Percentiles rank a stretch among this genome's conserved stretches.
Conservation (phyloP, 2,797 vertebrate genomes). For the Setipinna tenuifilis region DNA sequence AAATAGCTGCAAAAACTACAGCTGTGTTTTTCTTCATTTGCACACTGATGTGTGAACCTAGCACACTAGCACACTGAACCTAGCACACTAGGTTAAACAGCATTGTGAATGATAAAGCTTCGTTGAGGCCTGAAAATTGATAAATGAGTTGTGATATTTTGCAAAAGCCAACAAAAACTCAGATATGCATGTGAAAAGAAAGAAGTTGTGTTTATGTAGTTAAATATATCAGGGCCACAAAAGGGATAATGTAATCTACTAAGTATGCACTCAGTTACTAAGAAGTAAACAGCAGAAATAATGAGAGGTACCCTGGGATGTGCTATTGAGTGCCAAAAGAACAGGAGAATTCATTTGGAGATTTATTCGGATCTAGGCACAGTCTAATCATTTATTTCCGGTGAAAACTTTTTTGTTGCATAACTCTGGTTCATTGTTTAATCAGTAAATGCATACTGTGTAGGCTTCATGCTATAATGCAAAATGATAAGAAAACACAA, state of each 20-base stretch:
- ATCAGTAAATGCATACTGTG: neutral
- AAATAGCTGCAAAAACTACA: neutral
- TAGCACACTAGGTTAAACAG: too few relatives aligned
- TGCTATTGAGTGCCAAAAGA: neutral
- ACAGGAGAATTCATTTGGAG: conserved; percentile 8
- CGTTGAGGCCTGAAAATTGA: neutral
- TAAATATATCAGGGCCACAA: neutral
- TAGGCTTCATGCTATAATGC: neutral
- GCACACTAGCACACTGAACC: too few relatives aligned
- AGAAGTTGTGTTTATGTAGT: neutral
- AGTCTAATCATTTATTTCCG: neutral
- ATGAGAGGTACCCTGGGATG: neutral
- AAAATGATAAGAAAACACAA: conserved; percentile 26
- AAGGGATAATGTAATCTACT: neutral
- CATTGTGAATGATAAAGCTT: neutral
- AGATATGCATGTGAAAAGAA: neutral
- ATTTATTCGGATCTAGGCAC: neutral
- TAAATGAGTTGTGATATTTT: neutral
- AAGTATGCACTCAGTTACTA: neutral
- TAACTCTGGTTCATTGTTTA: neutral
- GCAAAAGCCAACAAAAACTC: neutral
- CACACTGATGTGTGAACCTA: too few relatives aligned
- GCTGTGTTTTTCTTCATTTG: too few relatives aligned
- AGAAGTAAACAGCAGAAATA: neutral
- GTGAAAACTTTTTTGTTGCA: neutral